A percentile compares a stretch with the other conserved stretches of the same genome.
phyloP scores from a whole-genome alignment of 64 coral and sea anemone species.

The Anthopleura sola region DNA sequence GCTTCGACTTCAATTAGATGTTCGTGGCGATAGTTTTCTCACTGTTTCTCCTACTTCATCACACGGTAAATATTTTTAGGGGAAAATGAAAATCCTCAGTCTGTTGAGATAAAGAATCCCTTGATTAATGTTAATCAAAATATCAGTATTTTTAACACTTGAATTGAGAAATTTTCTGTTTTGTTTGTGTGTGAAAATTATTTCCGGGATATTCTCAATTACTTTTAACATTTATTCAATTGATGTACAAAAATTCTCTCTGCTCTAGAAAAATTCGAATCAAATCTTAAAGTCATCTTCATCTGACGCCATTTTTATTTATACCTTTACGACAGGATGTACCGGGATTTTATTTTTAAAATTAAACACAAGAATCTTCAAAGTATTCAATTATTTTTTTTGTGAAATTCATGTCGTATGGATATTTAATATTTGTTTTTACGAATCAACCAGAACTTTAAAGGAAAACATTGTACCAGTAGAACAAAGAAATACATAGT shows the following conservation, averaged over 20 bases:
- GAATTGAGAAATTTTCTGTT: not conserved
- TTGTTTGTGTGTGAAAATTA: not conserved
- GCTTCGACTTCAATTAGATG: conserved; percentile 18
- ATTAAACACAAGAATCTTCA: not conserved
- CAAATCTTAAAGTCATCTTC: not conserved
- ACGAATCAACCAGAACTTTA: not conserved
- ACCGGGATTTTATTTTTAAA: not conserved
- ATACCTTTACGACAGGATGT: too few species aligned
- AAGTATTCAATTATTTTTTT: not conserved
- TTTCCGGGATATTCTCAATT: not conserved
- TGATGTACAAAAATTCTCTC: not conserved
- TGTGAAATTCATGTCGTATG: not conserved
- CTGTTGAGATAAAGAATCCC: not conserved
- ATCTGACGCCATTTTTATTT: not conserved
- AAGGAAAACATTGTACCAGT: not conserved
- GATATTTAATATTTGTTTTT: not conserved
- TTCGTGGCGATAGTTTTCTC: conserved; percentile 13
- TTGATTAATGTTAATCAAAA: not conserved
- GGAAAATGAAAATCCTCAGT: not conserved
- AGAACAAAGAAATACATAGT: not conserved
- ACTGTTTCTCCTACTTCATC: conserved; percentile 6
- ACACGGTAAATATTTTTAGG: conserved; percentile 11
- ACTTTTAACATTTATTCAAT: not conserved
- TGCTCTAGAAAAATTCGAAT: not conserved
- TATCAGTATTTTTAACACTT: not conserved